A percentile compares a stretch with the other conserved stretches of the same genome.
These are phyloP conservation scores for Phenganax subtilis DNA, from an alignment of 92 coral and sea anemone species.

Conservation along the genomic window DNA sequence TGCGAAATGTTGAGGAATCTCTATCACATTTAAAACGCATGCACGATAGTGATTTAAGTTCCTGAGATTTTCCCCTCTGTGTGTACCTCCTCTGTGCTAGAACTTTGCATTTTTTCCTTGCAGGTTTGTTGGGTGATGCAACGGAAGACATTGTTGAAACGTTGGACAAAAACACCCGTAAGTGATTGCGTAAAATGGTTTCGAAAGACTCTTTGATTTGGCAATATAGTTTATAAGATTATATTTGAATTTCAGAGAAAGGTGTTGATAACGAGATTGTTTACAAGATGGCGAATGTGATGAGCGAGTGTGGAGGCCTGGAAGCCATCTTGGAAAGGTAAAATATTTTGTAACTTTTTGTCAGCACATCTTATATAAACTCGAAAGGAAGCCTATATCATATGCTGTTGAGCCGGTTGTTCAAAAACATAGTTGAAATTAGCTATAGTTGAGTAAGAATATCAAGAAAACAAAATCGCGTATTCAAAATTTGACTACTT, in stretches of 20 bases:
- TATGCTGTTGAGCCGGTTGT: too few relatives aligned
- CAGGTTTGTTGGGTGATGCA: slow-evolving; percentile 95
- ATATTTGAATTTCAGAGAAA: slow-evolving; percentile 55
- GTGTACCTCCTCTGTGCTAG: too few relatives aligned
- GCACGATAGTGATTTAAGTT: too few relatives aligned
- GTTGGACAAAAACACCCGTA: slow-evolving; percentile 77
- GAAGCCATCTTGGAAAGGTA: slow-evolving; percentile 92
- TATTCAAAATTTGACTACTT: too few relatives aligned
- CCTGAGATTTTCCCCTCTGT: too few relatives aligned
- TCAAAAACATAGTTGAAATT: too few relatives aligned
- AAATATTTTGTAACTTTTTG: not conserved
- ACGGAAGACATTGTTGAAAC: slow-evolving; percentile 96
- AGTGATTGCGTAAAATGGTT: not conserved
- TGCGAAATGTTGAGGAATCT: too few relatives aligned
- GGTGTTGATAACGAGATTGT: slow-evolving; percentile 86
- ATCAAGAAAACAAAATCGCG: too few relatives aligned
- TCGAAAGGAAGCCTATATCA: too few relatives aligned
- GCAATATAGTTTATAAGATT: not conserved
- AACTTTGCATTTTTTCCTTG: not conserved
- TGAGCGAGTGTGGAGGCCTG: slow-evolving; percentile 91
- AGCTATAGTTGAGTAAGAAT: too few relatives aligned
- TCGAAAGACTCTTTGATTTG: not conserved
- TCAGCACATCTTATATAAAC: too few relatives aligned
- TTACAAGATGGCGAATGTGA: slow-evolving; percentile 85
- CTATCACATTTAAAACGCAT: too few relatives aligned